These are phyloP conservation scores for Egretta garzetta DNA, from an alignment of 2,113 vertebrate genomes.

Conservation along the genomic window DNA sequence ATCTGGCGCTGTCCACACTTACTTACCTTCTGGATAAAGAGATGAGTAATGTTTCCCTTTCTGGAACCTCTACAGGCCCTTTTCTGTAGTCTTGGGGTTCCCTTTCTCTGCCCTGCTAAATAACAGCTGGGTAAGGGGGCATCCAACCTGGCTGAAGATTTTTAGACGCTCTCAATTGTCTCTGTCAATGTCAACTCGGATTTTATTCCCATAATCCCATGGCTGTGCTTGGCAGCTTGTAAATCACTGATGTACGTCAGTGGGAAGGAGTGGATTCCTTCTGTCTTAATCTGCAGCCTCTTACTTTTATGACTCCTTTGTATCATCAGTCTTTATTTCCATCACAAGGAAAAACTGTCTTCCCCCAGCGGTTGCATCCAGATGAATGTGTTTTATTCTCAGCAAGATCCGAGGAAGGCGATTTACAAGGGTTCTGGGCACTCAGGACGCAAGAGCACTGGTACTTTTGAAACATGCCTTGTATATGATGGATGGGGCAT, in stretches of 20 bases:
- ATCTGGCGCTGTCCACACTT: background rate
- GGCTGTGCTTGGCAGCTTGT: background rate
- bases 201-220: background rate
- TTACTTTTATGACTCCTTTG: background rate
- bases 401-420: background rate
- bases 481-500: slow-evolving; percentile 50
- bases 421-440: background rate
- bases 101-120: background rate
- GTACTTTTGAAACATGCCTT: background rate
- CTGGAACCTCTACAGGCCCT: background rate
- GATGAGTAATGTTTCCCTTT: background rate
- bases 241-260: background rate
- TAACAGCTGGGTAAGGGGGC: background rate
- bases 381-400: slow-evolving; percentile 16
- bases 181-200: background rate
- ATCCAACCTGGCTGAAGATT: background rate
- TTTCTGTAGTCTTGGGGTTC: background rate
- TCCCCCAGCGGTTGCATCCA: background rate
- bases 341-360: background rate
- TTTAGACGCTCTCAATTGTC: background rate
- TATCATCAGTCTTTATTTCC: slow-evolving; percentile 13
- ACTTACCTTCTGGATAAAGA: background rate
- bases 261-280: background rate
- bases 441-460: background rate
- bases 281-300: background rate